Evolutionary conservation across 2,113 vertebrate species (phyloP).

Genomic region (Anser brachyrhynchus): DNA sequence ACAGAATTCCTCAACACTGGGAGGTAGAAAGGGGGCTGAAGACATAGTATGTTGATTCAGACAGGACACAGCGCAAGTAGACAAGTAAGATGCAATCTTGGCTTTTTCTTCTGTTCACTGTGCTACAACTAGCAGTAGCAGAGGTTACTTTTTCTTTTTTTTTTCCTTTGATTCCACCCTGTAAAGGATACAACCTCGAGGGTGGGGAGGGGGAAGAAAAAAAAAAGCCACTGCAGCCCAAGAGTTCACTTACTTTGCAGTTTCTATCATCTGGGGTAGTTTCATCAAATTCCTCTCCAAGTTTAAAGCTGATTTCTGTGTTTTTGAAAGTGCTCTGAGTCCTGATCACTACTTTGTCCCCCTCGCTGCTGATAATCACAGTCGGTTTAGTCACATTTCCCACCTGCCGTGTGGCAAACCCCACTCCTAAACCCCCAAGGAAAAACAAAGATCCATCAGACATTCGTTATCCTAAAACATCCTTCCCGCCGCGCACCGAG

Average conservation of each 20-base stretch:
- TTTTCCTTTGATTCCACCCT: neutral
- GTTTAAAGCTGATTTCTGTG: conserved; percentile 90
- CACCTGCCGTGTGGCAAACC: conserved; percentile 90
- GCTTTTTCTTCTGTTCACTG: neutral
- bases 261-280: conserved; percentile 88
- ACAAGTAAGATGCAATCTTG: neutral
- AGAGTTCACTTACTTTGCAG: conserved; percentile 86
- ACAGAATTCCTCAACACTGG: neutral
- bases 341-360: conserved; percentile 85
- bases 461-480: neutral
- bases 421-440: conserved; percentile 80
- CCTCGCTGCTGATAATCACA: conserved; percentile 89
- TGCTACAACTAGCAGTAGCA: neutral
- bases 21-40: neutral
- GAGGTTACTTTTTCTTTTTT: neutral
- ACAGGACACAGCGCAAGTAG: accelerated
- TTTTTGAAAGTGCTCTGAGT: conserved; percentile 93
- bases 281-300: conserved; percentile 95
- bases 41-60: neutral
- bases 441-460: neutral
- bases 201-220: accelerated
- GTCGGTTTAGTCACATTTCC: conserved; percentile 94
- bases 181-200: neutral
- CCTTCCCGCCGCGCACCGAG: neutral
- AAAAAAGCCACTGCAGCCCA: neutral